Conservation (phyloP, 2,113 vertebrate species). For the Upupa epops region DNA sequence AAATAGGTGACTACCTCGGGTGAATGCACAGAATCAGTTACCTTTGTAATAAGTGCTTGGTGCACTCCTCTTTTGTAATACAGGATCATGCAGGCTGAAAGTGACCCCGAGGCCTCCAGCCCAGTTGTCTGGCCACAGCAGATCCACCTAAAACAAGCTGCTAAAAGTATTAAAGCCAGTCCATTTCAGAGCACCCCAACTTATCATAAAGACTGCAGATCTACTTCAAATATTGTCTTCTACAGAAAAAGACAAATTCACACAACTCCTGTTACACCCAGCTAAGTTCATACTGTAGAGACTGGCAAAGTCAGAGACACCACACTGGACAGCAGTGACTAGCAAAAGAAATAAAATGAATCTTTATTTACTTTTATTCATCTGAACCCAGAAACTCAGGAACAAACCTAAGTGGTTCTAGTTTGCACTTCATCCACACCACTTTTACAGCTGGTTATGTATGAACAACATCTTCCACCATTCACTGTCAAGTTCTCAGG, state of each 20-base stretch:
- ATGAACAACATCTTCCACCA: slow-evolving; percentile 13
- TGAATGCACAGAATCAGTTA: background rate
- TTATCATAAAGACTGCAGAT: background rate
- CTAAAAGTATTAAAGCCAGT: background rate
- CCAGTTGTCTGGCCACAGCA: accelerated
- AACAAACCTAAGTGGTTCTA: slow-evolving; percentile 50
- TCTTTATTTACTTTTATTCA: background rate
- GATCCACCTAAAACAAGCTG: background rate
- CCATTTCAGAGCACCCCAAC: background rate
- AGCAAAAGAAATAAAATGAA: background rate
- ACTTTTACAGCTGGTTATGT: slow-evolving; percentile 40
- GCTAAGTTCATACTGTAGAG: background rate
- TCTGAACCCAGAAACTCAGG: background rate
- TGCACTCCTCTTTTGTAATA: background rate
- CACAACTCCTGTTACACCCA: background rate
- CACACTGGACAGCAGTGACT: background rate
- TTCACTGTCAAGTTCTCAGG: background rate
- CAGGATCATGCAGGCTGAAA: background rate
- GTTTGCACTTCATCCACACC: background rate
- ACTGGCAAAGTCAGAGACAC: background rate
- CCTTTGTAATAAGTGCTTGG: background rate
- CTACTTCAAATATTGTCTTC: background rate
- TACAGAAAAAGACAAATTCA: background rate
- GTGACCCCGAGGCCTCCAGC: background rate
- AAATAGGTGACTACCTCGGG: background rate